These are phyloP conservation scores for Pardosa pseudoannulata DNA, from an alignment of 2,888 invertebrate species.

Conservation along the genomic window DNA sequence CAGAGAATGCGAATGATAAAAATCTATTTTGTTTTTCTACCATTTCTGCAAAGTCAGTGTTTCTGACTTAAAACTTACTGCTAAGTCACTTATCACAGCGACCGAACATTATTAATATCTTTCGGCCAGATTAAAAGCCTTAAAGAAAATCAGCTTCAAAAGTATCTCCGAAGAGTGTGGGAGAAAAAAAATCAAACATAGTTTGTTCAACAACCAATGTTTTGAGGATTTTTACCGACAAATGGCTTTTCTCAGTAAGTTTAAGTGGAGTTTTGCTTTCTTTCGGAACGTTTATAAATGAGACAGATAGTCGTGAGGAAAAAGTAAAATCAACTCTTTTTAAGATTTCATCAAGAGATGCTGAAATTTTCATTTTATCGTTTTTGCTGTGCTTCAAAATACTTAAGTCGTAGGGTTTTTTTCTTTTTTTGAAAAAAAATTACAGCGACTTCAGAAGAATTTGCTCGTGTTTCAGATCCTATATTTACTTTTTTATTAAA, in stretches of 20 bases:
- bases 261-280: neutral
- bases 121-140: neutral
- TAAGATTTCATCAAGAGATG: neutral
- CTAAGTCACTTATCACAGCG: neutral
- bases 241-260: neutral
- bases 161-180: neutral
- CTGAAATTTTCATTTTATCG: neutral
- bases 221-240: conserved; percentile 10
- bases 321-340: conserved; percentile 1
- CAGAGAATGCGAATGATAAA: too few species aligned
- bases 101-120: neutral
- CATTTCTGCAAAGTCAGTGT: neutral
- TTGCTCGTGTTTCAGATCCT: too few species aligned
- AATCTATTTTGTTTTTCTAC: too few species aligned
- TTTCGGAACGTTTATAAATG: neutral
- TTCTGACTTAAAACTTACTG: neutral
- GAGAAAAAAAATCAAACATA: neutral
- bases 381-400: neutral
- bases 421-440: neutral
- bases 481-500: too few species aligned
- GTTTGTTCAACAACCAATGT: neutral
- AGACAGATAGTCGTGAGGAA: neutral
- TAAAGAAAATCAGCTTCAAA: neutral
- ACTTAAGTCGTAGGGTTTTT: neutral
- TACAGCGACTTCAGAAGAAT: too few species aligned